Percentiles rank a stretch among this genome's conserved stretches.
These are phyloP conservation scores for Cerceris rybyensis DNA, from an alignment of 2,888 invertebrate genomes.

Conservation along the genomic window DNA sequence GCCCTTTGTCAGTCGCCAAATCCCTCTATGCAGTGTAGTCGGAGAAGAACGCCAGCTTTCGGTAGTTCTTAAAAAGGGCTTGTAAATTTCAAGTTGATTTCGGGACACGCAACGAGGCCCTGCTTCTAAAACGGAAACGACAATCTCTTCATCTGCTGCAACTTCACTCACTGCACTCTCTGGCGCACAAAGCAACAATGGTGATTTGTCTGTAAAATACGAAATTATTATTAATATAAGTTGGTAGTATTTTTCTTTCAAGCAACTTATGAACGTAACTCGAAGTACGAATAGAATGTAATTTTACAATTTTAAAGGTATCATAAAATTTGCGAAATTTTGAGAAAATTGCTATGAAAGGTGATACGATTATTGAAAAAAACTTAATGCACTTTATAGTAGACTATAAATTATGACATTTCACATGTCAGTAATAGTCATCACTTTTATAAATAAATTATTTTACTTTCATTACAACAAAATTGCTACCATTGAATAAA, in stretches of 20 bases:
- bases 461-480: too few relatives aligned
- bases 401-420: too few relatives aligned
- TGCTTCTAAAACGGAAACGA: slow-evolving; percentile 79
- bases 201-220: slow-evolving; percentile 85
- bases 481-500: too few relatives aligned
- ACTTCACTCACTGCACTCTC: slow-evolving; percentile 85
- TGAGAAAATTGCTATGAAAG: too few relatives aligned
- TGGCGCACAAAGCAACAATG: slow-evolving; percentile 86
- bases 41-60: slow-evolving; percentile 58
- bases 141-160: slow-evolving; percentile 83
- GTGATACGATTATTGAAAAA: too few relatives aligned
- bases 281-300: neutral
- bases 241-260: too few relatives aligned
- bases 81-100: slow-evolving; percentile 87
- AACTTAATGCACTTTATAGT: too few relatives aligned
- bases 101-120: slow-evolving; percentile 87
- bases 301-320: neutral
- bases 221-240: too few relatives aligned
- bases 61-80: slow-evolving; percentile 82
- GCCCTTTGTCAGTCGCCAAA: slow-evolving; percentile 90
- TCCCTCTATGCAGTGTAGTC: slow-evolving; percentile 85
- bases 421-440: too few relatives aligned
- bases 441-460: too few relatives aligned
- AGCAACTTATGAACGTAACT: too few relatives aligned
- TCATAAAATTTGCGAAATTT: too few relatives aligned